These are phyloP conservation scores for Syritta pipiens DNA, from an alignment of 2,888 invertebrate genomes.

Conservation along the genomic window DNA sequence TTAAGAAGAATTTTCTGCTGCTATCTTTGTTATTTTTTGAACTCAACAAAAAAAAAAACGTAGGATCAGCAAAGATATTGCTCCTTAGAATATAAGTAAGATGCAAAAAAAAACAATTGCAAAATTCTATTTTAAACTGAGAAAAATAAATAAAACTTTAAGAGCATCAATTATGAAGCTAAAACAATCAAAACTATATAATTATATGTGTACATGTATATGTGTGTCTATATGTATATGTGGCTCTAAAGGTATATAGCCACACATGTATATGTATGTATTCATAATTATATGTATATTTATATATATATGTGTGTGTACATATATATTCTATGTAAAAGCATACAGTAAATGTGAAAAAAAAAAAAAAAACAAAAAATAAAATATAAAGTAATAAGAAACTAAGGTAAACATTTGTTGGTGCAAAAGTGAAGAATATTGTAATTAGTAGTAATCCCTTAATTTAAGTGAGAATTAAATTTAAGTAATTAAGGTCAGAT, in stretches of 20 bases:
- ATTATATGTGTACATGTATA: too few relatives aligned
- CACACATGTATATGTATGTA: too few relatives aligned
- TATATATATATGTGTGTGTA: slow-evolving; percentile 28
- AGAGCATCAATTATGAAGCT: slow-evolving; percentile 6
- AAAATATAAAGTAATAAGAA: slow-evolving; percentile 3
- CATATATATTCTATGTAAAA: too few relatives aligned
- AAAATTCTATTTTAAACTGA: not conserved
- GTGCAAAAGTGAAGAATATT: slow-evolving; percentile 50
- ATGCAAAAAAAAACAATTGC: slow-evolving; percentile 17
- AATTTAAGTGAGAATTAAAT: slow-evolving; percentile 26
- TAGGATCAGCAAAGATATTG: slow-evolving; percentile 1
- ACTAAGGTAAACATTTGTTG: slow-evolving; percentile 46
- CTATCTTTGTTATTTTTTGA: too few relatives aligned
- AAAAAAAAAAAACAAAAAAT: slow-evolving; percentile 15
- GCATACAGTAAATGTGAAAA: slow-evolving; percentile 31
- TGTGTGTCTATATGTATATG: too few relatives aligned
- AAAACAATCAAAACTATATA: too few relatives aligned
- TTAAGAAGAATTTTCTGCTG: not conserved
- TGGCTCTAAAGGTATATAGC: too few relatives aligned
- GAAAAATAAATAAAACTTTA: not conserved
- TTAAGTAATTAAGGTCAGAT: slow-evolving; percentile 29
- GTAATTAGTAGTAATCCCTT: slow-evolving; percentile 33
- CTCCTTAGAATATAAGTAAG: slow-evolving; percentile 19
- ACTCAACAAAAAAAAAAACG: too few relatives aligned
- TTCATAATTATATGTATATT: too few relatives aligned